Conservation (phyloP, 2,113 vertebrate genomes). For the Sylvilagus bachmani region DNA sequence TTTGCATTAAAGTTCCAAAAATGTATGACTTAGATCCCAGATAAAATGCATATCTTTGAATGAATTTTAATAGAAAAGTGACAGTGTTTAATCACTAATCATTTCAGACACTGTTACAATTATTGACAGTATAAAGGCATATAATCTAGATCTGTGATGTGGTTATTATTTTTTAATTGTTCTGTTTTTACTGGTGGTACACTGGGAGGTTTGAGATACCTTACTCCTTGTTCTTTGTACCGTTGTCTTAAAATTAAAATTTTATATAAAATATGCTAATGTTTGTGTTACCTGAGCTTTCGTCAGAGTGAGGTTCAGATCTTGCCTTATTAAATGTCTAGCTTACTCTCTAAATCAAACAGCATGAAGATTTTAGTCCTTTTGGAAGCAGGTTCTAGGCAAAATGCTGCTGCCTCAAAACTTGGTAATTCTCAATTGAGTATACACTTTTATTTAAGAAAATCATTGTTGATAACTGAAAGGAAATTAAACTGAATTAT, state of each 20-base stretch:
- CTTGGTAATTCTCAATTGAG: neutral
- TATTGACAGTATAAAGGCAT: slow-evolving; percentile 47
- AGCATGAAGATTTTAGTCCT: neutral
- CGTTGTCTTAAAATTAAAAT: slow-evolving; percentile 20
- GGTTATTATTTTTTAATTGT: slow-evolving; percentile 59
- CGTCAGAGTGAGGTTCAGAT: neutral
- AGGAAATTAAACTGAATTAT: neutral
- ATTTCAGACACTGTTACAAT: slow-evolving; percentile 33
- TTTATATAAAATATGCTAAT: neutral
- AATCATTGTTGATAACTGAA: neutral
- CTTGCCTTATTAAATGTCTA: neutral
- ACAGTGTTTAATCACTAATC: slow-evolving; percentile 51
- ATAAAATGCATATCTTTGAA: neutral
- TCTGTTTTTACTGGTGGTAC: slow-evolving; percentile 39
- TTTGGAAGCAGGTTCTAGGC: neutral
- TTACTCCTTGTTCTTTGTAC: slow-evolving; percentile 1
- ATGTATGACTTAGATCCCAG: neutral
- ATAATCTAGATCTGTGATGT: slow-evolving; percentile 54
- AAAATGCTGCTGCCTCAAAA: neutral
- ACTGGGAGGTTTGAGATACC: neutral
- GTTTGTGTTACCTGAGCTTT: neutral
- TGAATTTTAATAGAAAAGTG: slow-evolving; percentile 33
- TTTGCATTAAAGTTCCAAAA: slow-evolving; percentile 1
- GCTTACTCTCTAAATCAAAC: slow-evolving; percentile 31
- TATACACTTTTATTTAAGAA: neutral